phyloP scores from a whole-genome alignment of 2,888 invertebrate genomes.

The Caenorhabditis angaria region DNA sequence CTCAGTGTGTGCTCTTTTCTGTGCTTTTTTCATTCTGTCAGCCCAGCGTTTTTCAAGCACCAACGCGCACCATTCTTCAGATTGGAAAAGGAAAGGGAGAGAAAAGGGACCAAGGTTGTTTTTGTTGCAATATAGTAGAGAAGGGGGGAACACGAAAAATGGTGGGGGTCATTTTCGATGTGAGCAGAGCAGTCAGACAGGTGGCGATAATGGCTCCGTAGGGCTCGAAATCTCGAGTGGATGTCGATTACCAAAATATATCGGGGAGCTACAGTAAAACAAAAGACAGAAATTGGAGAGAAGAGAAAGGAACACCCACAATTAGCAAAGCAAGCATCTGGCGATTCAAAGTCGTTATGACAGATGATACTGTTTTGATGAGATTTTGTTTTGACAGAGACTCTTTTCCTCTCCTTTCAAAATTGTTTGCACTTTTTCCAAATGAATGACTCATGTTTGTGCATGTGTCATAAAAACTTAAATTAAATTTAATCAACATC shows the following conservation, averaged over 20 bases:
- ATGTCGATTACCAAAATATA: too few species aligned
- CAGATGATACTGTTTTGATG: neutral
- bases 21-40: neutral
- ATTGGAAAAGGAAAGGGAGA: conserved; percentile 24
- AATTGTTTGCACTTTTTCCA: too few species aligned
- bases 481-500: too few species aligned
- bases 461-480: too few species aligned
- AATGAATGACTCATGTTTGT: too few species aligned
- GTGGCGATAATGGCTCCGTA: conserved; percentile 34
- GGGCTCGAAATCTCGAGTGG: neutral
- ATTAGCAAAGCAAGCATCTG: neutral
- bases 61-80: conserved; percentile 40
- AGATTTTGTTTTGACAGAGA: neutral
- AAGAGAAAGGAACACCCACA: neutral
- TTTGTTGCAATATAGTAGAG: conserved; percentile 3
- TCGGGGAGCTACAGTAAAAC: too few species aligned
- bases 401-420: too few species aligned
- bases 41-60: conserved; percentile 22
- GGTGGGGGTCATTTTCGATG: neutral
- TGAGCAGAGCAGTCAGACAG: conserved; percentile 38
- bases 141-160: neutral
- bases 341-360: neutral
- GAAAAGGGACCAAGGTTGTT: conserved; percentile 3
- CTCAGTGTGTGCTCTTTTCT: neutral
- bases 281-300: neutral